phyloP scores from a whole-genome alignment of 2,113 vertebrate species.

The Lophochroa leadbeateri region DNA sequence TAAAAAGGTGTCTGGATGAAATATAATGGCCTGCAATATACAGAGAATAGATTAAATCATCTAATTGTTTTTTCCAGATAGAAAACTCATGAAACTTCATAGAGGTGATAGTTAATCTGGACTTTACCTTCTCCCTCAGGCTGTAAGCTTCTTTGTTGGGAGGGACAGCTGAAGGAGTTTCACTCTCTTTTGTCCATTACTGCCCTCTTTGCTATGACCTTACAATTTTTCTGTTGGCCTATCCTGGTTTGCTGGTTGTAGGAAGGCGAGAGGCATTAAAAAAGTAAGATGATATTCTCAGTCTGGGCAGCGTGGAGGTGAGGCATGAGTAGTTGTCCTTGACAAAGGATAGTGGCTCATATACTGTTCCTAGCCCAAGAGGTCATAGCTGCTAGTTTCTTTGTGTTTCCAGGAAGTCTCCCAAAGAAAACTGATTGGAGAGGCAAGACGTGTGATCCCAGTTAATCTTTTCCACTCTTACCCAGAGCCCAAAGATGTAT shows the following conservation, averaged over 20 bases:
- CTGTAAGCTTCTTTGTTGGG: neutral
- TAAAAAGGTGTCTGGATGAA: neutral
- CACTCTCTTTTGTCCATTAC: neutral
- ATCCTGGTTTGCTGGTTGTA: neutral
- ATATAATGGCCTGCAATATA: neutral
- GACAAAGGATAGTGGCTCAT: neutral
- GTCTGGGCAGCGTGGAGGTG: neutral
- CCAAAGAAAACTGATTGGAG: neutral
- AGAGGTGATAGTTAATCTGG: neutral
- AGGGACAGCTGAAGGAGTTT: neutral
- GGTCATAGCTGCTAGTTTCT: neutral
- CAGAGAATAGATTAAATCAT: neutral
- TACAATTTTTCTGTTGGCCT: neutral
- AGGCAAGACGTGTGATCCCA: neutral
- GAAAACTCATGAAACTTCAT: neutral
- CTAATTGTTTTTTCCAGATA: neutral
- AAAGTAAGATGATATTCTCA: neutral
- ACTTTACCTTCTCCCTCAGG: neutral
- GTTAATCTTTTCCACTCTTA: neutral
- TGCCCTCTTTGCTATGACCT: neutral
- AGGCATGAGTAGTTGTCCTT: neutral
- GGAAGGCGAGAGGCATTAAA: neutral
- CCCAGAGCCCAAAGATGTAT: neutral
- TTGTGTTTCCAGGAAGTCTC: neutral
- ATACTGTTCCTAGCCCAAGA: neutral